Conservation (phyloP, 2,797 vertebrate species). For the Paedocypris micromegethes region DNA sequence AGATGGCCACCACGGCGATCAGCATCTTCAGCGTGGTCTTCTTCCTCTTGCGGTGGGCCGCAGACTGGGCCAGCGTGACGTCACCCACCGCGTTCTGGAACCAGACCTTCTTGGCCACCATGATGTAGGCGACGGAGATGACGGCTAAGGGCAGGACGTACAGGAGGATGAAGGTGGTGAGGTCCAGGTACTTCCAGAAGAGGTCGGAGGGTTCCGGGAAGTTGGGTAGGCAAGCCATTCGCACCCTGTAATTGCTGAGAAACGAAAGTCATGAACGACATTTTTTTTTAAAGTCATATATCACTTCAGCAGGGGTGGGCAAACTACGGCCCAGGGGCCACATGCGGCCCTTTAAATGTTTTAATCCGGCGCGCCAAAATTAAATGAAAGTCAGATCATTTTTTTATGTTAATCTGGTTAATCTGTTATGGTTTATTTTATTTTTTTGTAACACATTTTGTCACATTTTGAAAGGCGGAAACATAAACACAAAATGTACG, state of each 20-base stretch:
- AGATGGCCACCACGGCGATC: slow-evolving; percentile 70
- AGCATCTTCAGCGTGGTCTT: slow-evolving; percentile 77
- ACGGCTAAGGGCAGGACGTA: slow-evolving; percentile 74
- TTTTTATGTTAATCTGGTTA: too few species aligned
- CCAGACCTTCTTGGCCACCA: slow-evolving; percentile 78
- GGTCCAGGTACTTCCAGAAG: slow-evolving; percentile 79
- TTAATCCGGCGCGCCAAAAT: too few species aligned
- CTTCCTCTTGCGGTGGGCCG: slow-evolving; percentile 67
- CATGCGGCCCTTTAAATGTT: too few species aligned
- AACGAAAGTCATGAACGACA: slow-evolving; percentile 54
- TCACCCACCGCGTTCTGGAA: slow-evolving; percentile 70
- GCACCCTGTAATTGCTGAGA: slow-evolving; percentile 65
- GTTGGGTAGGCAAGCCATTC: slow-evolving; percentile 71
- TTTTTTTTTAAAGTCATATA: not conserved
- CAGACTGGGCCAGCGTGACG: slow-evolving; percentile 72
- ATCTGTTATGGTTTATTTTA: too few species aligned
- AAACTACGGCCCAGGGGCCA: too few species aligned
- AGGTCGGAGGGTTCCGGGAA: slow-evolving; percentile 76
- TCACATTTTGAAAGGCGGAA: too few species aligned
- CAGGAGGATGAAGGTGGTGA: slow-evolving; percentile 73
- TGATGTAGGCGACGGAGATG: slow-evolving; percentile 70
- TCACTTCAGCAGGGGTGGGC: not conserved
- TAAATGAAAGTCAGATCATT: too few species aligned
- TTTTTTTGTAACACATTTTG: too few species aligned
- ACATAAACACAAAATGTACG: too few species aligned